Evolutionary conservation across 2,113 vertebrate species (phyloP), one percentile per base, ranked within the genome.

Genomic region (Potamarius usumacintae): DNA sequence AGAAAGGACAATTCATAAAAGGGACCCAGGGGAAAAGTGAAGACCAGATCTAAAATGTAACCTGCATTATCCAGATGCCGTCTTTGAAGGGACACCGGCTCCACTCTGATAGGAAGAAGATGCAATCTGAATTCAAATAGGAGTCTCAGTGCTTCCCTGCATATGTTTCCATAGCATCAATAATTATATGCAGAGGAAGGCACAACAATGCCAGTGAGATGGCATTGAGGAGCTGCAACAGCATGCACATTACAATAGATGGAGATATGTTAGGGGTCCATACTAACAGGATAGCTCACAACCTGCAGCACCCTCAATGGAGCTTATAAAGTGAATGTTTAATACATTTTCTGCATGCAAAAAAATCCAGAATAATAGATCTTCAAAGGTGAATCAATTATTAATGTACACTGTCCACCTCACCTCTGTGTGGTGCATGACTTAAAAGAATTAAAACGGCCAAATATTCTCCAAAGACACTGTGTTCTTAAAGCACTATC

Each of bases 1-100:
- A 93, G 93, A 82, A 94, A 92, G 93, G 89, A 90, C 93, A 92
- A 94, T 94, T 95, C 93, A 93, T 93, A 92, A 93, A 92, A 90
- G 91, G 92, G 93, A 94, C 93, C 94, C 92, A 90, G 90, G 88
- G 89, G 93, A 88, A 90, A 93, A 93, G 92, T 93, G 91, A 92
- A 92, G 94, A 92, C 92, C 89, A 14, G 92, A 93, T 94, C 93
- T 93, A 91, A 95, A 79, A 92, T 93, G 92, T 93, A 91, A 88
- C 90, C 90, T 50, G 92, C 91, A 91, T 93, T 93, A 94, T 93
- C 92, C 91, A 91, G 88, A 90, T 89, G 30, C 88, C 48, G 89
- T 82, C 88, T 78, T 92, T 93, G 74, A 72, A 60, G 77, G 62
- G 76, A 86, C 74, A 62, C 25, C 14, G 74, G 25, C 53, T 80